These are phyloP conservation scores for Saturnia pavonia DNA, from an alignment of 2,888 invertebrate species.

Conservation along the genomic window DNA sequence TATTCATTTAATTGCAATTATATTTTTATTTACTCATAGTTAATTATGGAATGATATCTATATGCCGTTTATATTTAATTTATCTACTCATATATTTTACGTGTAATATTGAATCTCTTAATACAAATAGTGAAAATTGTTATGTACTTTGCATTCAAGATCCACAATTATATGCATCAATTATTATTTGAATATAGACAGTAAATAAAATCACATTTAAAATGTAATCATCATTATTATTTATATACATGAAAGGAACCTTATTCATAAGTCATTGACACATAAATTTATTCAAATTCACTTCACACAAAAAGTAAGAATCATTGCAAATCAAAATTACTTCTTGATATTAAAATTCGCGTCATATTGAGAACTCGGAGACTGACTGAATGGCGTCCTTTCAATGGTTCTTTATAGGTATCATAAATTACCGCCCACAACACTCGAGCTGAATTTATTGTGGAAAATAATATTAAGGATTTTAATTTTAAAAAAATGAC, in stretches of 20 bases:
- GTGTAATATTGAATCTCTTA: not conserved
- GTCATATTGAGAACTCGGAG: conserved; percentile 8
- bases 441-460: conserved; percentile 42
- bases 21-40: no score
- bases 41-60: no score
- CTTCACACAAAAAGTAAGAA: conserved; percentile 10
- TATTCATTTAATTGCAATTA: no score
- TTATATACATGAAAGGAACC: not conserved
- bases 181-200: not conserved
- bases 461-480: conserved; percentile 61
- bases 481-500: conserved; percentile 31
- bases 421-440: conserved; percentile 67
- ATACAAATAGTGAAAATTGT: not conserved
- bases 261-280: not conserved
- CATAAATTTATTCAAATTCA: not conserved
- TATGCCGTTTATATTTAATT: not conserved
- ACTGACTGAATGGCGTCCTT: conserved; percentile 39
- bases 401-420: conserved; percentile 63
- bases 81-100: not conserved
- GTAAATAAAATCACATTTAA: not conserved
- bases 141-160: no score
- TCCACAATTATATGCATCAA: no score
- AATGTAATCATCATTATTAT: not conserved
- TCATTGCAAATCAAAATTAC: conserved; percentile 12
- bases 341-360: conserved; percentile 6